Evolutionary conservation across 2,113 vertebrate species (phyloP).

Genomic region (Sinocyclocheilus anshuiensis): DNA sequence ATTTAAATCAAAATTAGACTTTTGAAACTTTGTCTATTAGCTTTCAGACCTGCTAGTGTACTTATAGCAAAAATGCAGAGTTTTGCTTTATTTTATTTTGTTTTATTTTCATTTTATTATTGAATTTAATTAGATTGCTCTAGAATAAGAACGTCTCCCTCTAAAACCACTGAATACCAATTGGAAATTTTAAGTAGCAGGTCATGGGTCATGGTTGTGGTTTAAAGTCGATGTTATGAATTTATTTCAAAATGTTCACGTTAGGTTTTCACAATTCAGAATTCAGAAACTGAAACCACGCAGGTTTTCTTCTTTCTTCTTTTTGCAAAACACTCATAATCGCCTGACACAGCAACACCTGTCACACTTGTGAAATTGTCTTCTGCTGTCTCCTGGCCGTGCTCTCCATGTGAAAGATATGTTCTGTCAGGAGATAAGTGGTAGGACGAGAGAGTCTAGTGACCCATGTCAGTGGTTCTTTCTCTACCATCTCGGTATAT

Average conservation of each 20-base stretch:
- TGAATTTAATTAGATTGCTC: neutral
- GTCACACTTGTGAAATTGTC: constrained; percentile 58
- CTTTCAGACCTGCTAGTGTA: neutral
- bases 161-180: neutral
- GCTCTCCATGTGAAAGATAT: constrained; percentile 52
- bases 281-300: constrained; percentile 8
- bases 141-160: neutral
- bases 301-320: neutral
- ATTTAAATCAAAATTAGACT: neutral
- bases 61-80: neutral
- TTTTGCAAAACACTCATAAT: constrained; percentile 34
- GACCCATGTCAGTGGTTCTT: constrained; percentile 61
- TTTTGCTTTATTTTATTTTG: neutral
- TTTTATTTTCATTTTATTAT: too few relatives aligned
- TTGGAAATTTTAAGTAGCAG: neutral
- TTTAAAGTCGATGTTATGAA: too few relatives aligned
- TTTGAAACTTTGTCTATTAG: constrained; percentile 1
- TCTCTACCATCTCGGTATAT: constrained; percentile 55
- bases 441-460: constrained; percentile 47
- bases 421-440: constrained; percentile 57
- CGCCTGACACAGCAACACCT: constrained; percentile 25
- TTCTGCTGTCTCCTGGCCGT: constrained; percentile 40
- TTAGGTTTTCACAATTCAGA: neutral
- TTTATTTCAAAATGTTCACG: too few relatives aligned
- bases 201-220: neutral